These are phyloP conservation scores for Lateolabrax maculatus DNA, from an alignment of 2,797 vertebrate species.

Conservation along the genomic window DNA sequence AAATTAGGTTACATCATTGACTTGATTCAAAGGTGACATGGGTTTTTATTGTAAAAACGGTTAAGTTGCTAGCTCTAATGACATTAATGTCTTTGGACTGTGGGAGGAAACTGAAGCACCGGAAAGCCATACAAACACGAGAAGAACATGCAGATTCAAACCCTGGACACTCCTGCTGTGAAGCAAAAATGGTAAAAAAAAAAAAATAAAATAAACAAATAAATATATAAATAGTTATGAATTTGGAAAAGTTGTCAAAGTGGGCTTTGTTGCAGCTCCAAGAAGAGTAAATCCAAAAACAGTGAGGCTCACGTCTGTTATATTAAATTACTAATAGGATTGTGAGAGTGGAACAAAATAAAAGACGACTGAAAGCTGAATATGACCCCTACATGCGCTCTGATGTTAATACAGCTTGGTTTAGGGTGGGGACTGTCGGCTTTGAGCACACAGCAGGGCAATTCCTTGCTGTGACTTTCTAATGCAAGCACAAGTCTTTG, in stretches of 20 bases:
- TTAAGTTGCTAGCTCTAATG: background rate
- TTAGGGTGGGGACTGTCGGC: constrained; percentile 3
- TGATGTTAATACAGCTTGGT: constrained; percentile 16
- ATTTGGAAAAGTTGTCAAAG: background rate
- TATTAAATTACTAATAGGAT: constrained; percentile 2
- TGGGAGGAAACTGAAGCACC: background rate
- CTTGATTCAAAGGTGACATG: background rate
- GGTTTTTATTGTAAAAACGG: background rate
- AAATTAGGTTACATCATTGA: background rate
- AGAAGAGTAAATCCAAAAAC: constrained; percentile 4
- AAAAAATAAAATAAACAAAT: constrained; percentile 1
- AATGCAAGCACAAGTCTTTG: constrained; percentile 43
- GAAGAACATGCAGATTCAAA: background rate
- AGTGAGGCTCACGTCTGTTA: background rate
- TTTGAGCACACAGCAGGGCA: constrained; percentile 36
- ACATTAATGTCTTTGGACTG: background rate
- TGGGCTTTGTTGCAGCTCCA: background rate
- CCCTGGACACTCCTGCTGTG: background rate
- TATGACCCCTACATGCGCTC: background rate
- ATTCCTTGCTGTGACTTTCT: constrained; percentile 40
- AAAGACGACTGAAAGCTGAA: background rate
- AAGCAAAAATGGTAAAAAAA: background rate
- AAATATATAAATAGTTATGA: background rate
- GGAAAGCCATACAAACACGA: background rate
- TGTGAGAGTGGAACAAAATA: constrained; percentile 2